phyloP scores from a whole-genome alignment of 2,797 vertebrate genomes.

The Cossypha niveicapilla region DNA sequence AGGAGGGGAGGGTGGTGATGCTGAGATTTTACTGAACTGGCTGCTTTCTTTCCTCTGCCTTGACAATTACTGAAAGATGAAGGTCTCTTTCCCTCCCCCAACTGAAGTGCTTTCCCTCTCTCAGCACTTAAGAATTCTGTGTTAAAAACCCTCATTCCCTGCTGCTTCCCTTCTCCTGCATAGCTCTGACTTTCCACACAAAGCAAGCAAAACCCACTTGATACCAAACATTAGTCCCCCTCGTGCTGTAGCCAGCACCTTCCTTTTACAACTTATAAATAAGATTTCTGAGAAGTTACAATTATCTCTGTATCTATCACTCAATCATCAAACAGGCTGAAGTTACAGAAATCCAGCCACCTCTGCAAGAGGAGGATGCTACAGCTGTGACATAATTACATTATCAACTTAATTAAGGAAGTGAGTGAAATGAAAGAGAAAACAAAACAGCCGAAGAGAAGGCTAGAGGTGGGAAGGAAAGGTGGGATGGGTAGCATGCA shows the following conservation, averaged over 20 bases:
- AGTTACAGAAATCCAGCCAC: conserved; percentile 63
- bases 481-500: conserved; percentile 49
- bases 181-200: not conserved
- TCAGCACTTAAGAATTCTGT: not conserved
- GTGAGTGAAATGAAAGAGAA: conserved; percentile 64
- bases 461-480: conserved; percentile 65
- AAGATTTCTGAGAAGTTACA: conserved; percentile 55
- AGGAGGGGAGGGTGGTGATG: not conserved
- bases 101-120: not conserved
- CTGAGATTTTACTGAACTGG: not conserved
- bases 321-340: conserved; percentile 61
- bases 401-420: conserved; percentile 72
- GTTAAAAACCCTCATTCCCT: not conserved
- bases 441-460: conserved; percentile 63
- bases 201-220: not conserved
- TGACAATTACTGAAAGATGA: not conserved
- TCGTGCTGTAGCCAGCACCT: not conserved
- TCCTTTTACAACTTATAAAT: not conserved
- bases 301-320: conserved; percentile 51
- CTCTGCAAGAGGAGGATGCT: conserved; percentile 68
- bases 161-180: not conserved
- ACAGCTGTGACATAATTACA: conserved; percentile 70
- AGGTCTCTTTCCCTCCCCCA: not conserved
- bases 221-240: not conserved
- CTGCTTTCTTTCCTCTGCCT: not conserved